phyloP scores from a whole-genome alignment of 64 coral and sea anemone genomes.

The Hydrozoanthus tunicans region DNA sequence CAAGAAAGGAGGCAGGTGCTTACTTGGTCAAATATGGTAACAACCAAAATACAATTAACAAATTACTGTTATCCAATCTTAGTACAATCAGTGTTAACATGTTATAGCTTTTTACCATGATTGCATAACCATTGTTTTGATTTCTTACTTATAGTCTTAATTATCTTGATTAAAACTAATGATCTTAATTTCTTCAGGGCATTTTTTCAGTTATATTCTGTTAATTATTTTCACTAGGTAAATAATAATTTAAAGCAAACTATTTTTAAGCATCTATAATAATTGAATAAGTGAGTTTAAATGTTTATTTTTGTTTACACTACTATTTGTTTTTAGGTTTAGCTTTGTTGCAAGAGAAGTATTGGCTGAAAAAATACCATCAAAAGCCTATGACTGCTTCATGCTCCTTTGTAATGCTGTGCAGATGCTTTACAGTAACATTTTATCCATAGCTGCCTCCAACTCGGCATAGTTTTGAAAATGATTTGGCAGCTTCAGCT shows the following conservation, averaged over 20 bases:
- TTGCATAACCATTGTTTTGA: no score
- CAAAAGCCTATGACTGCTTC: constrained; percentile 58
- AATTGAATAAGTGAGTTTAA: background rate
- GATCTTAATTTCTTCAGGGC: background rate
- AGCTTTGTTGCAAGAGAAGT: constrained; percentile 67
- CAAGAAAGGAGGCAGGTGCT: no score
- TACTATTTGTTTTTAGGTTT: constrained; percentile 34
- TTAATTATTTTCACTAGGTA: no score
- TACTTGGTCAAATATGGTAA: no score
- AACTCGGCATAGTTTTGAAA: constrained; percentile 45
- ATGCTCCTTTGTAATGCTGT: constrained; percentile 59
- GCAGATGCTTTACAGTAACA: constrained; percentile 54
- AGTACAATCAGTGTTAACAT: no score
- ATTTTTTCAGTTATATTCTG: no score
- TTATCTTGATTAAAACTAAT: background rate
- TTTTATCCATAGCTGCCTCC: constrained; percentile 15
- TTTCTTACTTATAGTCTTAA: background rate
- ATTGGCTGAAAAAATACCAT: constrained; percentile 69
- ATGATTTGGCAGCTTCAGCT: constrained; percentile 59
- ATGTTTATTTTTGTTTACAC: background rate
- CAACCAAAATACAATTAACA: no score
- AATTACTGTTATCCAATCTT: no score
- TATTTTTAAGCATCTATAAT: no score
- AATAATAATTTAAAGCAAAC: no score
- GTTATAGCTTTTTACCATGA: no score